Evolutionary conservation across 2,113 vertebrate species (phyloP), one percentile per base, ranked within the genome.

Genomic region (Callorhinus ursinus): DNA sequence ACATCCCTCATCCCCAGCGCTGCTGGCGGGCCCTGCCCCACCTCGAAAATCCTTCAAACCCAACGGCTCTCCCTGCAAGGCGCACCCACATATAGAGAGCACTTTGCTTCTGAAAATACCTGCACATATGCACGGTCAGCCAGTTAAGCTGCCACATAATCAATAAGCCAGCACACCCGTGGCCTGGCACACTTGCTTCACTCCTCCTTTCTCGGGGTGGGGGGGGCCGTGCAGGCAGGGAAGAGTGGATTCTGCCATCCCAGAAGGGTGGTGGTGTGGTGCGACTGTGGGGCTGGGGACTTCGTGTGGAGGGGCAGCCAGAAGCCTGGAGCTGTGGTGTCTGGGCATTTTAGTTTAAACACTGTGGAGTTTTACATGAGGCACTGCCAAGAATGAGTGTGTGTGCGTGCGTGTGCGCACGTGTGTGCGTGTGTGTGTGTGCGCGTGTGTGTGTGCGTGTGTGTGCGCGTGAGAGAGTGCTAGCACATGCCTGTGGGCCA

Each of bases 41-140:
- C 59, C 39, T 33, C 33, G 0, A 59, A 61, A 82, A 72, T 59
- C 31, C 69, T 61, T 53, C 94, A 42, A 18, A 7, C 86, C 87
- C 46, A 67, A 16, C 24, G 69, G 77, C 63, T 82, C 7, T 67
- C 13, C 67, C 59, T 69, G 81, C 0, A 0, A 86, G 61, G 46
- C 7, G 1, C 14, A 4, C 77, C 9, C 39, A 31, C 3, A 2
- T 4, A 13, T 13, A 49, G 0, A 84, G 28, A 53, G 21, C 6
- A 4, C 67, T 77, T 82, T 28, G 89, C 96, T 89, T 96, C 96
- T 95, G 93, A 80, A 97, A 97, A 97, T 87, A 83, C 57, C 53
- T 83, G 72, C 33, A 2, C 49, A 21, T 15, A 10, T 12, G 65
- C 76, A 14, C 4, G 24, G 82, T 86, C 71, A 42, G 83, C 53